A percentile compares a stretch with the other conserved stretches of the same genome.
Evolutionary conservation across 2,113 vertebrate genomes (phyloP).

Genomic region (Sinocyclocheilus anshuiensis): DNA sequence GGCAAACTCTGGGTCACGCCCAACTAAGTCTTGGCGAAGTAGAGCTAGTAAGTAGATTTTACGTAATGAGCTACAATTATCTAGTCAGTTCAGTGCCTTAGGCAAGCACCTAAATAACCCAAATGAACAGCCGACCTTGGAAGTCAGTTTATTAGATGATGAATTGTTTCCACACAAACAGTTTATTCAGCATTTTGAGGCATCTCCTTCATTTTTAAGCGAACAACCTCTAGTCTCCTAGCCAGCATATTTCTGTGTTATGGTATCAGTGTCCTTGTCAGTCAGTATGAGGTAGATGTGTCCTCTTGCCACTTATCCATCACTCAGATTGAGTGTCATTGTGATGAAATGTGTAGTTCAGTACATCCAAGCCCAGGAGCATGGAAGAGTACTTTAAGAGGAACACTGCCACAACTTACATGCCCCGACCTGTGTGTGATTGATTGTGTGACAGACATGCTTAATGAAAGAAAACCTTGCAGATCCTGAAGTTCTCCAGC

Average conservation of each 20-base stretch:
- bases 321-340: background rate
- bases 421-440: conserved; percentile 59
- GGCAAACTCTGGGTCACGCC: conserved; percentile 93
- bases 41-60: conserved; percentile 79
- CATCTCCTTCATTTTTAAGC: background rate
- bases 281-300: background rate
- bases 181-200: background rate
- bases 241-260: background rate
- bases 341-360: conserved; percentile 46
- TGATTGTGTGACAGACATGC: background rate
- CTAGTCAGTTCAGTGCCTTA: no score
- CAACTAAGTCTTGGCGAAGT: conserved; percentile 95
- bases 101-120: background rate
- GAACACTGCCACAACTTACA: conserved; percentile 53
- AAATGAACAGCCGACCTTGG: background rate
- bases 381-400: conserved; percentile 58
- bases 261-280: conserved; percentile 26
- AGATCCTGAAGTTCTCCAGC: background rate
- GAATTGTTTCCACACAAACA: background rate
- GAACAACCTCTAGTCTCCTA: background rate
- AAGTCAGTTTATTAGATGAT: no score
- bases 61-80: no score
- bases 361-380: conserved; percentile 60
- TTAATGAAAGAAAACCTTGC: conserved; percentile 22
- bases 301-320: conserved; percentile 21